phyloP scores from a whole-genome alignment of 2,888 invertebrate genomes.

The Amiota communis region DNA sequence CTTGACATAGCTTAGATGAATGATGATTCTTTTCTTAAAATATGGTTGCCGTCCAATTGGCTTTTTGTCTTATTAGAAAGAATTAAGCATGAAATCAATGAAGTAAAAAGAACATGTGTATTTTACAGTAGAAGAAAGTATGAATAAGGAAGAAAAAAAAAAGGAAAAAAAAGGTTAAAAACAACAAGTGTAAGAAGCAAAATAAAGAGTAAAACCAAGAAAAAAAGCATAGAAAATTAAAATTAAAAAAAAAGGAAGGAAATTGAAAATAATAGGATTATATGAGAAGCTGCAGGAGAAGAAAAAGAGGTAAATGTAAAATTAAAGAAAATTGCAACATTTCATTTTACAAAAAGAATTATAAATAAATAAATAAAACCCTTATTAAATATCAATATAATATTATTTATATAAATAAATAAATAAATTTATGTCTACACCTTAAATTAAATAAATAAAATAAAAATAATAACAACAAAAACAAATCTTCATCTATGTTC shows the following conservation, averaged over 20 bases:
- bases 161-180: not conserved
- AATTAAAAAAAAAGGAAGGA: not conserved
- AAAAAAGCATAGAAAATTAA: not conserved
- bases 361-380: constrained; percentile 29
- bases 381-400: constrained; percentile 21
- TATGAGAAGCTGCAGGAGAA: not conserved
- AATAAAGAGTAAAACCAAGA: not conserved
- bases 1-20: too few relatives aligned
- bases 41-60: constrained; percentile 71
- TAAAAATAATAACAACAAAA: constrained; percentile 50
- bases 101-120: not conserved
- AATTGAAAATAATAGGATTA: constrained; percentile 6
- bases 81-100: not conserved
- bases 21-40: constrained; percentile 35
- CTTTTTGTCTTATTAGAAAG: constrained; percentile 60
- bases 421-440: constrained; percentile 45
- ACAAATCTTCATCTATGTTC: constrained; percentile 52
- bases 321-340: constrained; percentile 22
- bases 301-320: constrained; percentile 25
- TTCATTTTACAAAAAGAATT: constrained; percentile 12
- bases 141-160: not conserved
- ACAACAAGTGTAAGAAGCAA: constrained; percentile 31
- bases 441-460: constrained; percentile 23
- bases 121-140: not conserved
- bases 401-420: constrained; percentile 13